phyloP scores from a whole-genome alignment of 2,888 invertebrate genomes.

The Stegophylla sp. region DNA sequence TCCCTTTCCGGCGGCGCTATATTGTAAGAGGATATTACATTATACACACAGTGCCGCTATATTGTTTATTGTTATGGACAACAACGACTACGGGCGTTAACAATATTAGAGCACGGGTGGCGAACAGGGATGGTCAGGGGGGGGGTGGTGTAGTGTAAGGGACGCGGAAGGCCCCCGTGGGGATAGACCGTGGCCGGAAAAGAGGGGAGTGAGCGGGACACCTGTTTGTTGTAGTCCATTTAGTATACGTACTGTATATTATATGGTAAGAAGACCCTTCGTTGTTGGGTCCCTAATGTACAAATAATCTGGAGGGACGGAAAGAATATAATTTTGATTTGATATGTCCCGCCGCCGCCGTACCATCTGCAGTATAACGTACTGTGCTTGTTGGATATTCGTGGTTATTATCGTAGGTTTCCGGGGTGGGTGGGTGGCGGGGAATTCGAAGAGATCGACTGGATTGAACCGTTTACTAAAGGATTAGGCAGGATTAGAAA shows the following conservation, averaged over 20 bases:
- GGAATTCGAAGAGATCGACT: background rate
- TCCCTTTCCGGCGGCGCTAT: constrained; percentile 51
- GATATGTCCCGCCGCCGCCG: constrained; percentile 34
- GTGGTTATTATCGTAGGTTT: constrained; percentile 14
- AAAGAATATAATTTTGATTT: constrained; percentile 58
- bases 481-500: background rate
- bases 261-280: constrained; percentile 44
- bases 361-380: constrained; percentile 46
- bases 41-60: constrained; percentile 39
- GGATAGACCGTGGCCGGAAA: constrained; percentile 47
- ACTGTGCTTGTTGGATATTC: background rate
- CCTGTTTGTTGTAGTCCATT: constrained; percentile 59
- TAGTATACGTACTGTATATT: constrained; percentile 47
- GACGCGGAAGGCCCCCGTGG: constrained; percentile 42
- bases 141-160: constrained; percentile 4
- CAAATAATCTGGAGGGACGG: constrained; percentile 54
- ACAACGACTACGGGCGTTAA: constrained; percentile 59
- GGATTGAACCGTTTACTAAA: constrained; percentile 22
- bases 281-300: constrained; percentile 53
- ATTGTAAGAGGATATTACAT: constrained; percentile 57
- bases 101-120: constrained; percentile 47
- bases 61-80: constrained; percentile 58
- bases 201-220: constrained; percentile 36
- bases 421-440: background rate
- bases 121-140: background rate